A percentile compares a stretch with the other conserved stretches of the same genome.
phyloP scores from a whole-genome alignment of 2,113 vertebrate species.

The Esox niger region DNA sequence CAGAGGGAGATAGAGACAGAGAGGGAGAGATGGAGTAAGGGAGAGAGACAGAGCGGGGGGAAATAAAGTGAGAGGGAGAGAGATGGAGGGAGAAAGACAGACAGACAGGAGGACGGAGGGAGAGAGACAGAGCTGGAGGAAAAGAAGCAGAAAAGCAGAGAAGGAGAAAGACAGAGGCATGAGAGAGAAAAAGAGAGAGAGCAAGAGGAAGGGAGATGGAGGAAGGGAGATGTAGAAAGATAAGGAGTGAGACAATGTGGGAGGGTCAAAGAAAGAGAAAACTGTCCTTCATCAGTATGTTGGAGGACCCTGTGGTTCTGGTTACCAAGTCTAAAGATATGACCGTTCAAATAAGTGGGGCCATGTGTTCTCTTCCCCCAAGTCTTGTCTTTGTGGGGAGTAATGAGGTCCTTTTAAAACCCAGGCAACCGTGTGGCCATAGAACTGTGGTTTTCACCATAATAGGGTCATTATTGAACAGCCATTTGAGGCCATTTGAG shows the following conservation, averaged over 20 bases:
- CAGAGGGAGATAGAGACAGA: background rate
- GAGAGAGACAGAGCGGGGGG: no score
- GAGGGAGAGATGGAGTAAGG: background rate
- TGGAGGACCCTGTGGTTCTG: background rate
- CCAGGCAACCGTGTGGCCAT: background rate
- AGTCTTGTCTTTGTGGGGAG: background rate
- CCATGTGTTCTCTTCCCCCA: slow-evolving; percentile 17
- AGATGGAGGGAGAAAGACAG: no score
- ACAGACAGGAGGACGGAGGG: background rate
- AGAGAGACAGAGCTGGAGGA: no score
- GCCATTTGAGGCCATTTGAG: slow-evolving; percentile 1
- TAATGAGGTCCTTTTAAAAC: background rate
- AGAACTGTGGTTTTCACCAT: slow-evolving; percentile 11
- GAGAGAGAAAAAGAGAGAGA: no score
- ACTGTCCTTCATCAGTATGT: slow-evolving; percentile 18
- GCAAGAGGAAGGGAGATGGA: background rate
- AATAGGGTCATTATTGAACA: slow-evolving; percentile 12
- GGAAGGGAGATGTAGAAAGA: background rate
- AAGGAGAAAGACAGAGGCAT: no score
- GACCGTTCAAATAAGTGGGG: slow-evolving; percentile 3
- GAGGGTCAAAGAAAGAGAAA: background rate
- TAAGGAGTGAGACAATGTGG: background rate
- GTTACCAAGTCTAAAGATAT: slow-evolving; percentile 2
- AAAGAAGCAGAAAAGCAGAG: no score
- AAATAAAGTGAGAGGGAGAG: background rate